These are phyloP conservation scores for Aelia acuminata DNA, from an alignment of 2,888 invertebrate species.

Conservation along the genomic window DNA sequence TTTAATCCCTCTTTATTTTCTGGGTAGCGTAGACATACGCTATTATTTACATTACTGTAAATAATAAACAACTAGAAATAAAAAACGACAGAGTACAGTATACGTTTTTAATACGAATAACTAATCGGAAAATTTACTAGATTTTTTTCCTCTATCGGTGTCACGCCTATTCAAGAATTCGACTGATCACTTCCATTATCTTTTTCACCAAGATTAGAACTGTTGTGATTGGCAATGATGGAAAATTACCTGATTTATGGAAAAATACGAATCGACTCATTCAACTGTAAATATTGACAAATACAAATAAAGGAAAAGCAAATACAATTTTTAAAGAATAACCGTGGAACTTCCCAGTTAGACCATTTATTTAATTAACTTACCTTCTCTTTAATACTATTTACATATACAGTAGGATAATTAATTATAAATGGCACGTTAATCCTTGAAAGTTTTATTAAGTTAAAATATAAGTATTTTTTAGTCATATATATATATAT, in stretches of 20 bases:
- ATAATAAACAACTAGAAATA: too few relatives aligned
- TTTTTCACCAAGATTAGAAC: not conserved
- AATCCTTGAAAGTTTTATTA: not conserved
- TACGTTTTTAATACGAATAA: too few relatives aligned
- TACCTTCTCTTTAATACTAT: not conserved
- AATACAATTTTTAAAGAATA: not conserved
- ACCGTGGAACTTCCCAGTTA: not conserved
- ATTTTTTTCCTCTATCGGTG: not conserved
- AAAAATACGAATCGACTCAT: not conserved
- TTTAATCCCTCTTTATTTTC: too few relatives aligned
- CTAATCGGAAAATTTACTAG: not conserved
- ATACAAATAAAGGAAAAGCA: not conserved
- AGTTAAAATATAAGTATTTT: too few relatives aligned
- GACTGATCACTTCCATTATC: not conserved
- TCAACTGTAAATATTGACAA: not conserved
- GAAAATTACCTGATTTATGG: not conserved
- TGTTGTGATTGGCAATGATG: not conserved
- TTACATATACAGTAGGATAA: not conserved
- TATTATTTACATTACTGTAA: too few relatives aligned
- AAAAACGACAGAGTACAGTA: too few relatives aligned
- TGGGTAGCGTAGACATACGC: too few relatives aligned
- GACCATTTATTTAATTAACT: too few relatives aligned
- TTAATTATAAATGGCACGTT: not conserved
- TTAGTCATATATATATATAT: too few relatives aligned
- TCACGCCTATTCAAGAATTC: not conserved